Evolutionary conservation across 2,113 vertebrate species (phyloP).

Genomic region (Taurulus bubalis): DNA sequence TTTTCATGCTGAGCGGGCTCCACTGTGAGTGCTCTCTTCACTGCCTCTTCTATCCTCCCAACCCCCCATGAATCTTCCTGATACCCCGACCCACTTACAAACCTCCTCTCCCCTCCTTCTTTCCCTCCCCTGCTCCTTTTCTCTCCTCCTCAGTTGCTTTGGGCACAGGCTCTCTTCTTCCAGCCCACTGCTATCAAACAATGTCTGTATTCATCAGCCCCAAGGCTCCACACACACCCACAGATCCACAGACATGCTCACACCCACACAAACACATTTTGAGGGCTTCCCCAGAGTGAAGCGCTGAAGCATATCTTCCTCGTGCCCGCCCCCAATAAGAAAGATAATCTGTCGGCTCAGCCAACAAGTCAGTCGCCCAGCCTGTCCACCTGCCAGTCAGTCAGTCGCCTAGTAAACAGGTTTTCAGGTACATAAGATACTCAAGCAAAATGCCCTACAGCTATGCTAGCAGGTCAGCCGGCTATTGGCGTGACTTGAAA

Average conservation of each 20-base stretch:
- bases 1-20: constrained; percentile 9
- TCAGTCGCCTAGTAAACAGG: constrained; percentile 24
- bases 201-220: constrained; percentile 78
- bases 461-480: constrained; percentile 43
- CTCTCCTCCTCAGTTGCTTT: constrained; percentile 43
- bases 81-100: constrained; percentile 69
- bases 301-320: constrained; percentile 52
- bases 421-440: constrained; percentile 56
- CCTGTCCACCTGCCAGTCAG: not conserved
- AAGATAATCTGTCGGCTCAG: constrained; percentile 35
- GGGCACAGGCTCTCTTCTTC: constrained; percentile 70
- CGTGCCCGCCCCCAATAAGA: constrained; percentile 15
- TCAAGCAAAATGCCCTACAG: constrained; percentile 15
- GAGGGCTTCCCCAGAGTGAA: constrained; percentile 67
- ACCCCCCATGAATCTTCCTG: constrained; percentile 64
- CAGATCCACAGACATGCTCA: constrained; percentile 46
- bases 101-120: constrained; percentile 41
- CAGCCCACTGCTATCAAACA: constrained; percentile 80
- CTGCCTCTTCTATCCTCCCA: constrained; percentile 52
- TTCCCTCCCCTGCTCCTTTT: constrained; percentile 43
- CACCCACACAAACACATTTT: constrained; percentile 64
- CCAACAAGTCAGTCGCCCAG: constrained; percentile 32
- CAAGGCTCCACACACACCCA: constrained; percentile 48
- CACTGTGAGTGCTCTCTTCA: constrained; percentile 51
- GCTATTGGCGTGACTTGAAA: constrained; percentile 51